Evolutionary conservation across 2,113 vertebrate species (phyloP).

Genomic region (Oncorhynchus gorbuscha): DNA sequence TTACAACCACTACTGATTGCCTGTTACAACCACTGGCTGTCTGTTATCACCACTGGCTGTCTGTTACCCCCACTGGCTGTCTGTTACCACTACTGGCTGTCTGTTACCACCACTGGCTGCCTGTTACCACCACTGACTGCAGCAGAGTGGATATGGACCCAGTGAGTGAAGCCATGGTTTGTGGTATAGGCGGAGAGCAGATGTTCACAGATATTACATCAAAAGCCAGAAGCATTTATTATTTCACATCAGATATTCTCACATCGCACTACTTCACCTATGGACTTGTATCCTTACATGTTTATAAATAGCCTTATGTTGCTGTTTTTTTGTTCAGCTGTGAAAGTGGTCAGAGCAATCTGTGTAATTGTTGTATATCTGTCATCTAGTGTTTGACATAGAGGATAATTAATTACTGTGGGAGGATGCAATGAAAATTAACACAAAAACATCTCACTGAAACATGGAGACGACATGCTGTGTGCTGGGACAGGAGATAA

Average conservation of each 20-base stretch:
- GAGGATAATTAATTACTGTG: slow-evolving; percentile 23
- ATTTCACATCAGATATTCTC: slow-evolving; percentile 46
- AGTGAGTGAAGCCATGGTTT: not conserved
- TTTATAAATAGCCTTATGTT: slow-evolving; percentile 7
- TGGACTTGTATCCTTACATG: not conserved
- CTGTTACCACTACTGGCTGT: no score
- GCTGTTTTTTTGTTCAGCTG: slow-evolving; percentile 9
- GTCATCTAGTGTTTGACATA: slow-evolving; percentile 8
- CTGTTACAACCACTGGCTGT: no score
- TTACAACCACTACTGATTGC: no score
- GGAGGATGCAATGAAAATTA: slow-evolving; percentile 8
- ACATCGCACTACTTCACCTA: slow-evolving; percentile 13
- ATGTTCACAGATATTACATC: slow-evolving; percentile 33
- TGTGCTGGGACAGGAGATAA: no score
- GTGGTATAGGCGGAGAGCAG: slow-evolving; percentile 32
- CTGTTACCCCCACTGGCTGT: no score
- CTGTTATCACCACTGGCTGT: no score
- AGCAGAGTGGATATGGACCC: no score
- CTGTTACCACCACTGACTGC: no score
- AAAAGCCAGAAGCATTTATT: slow-evolving; percentile 29
- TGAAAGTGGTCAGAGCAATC: slow-evolving; percentile 1
- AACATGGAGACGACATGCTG: no score
- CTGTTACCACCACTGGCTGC: no score
- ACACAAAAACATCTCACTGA: not conserved
- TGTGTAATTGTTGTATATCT: slow-evolving; percentile 8